Percentiles rank a stretch among this genome's conserved stretches.
phyloP scores from a whole-genome alignment of 2,797 vertebrate genomes.

The Carduelis carduelis region DNA sequence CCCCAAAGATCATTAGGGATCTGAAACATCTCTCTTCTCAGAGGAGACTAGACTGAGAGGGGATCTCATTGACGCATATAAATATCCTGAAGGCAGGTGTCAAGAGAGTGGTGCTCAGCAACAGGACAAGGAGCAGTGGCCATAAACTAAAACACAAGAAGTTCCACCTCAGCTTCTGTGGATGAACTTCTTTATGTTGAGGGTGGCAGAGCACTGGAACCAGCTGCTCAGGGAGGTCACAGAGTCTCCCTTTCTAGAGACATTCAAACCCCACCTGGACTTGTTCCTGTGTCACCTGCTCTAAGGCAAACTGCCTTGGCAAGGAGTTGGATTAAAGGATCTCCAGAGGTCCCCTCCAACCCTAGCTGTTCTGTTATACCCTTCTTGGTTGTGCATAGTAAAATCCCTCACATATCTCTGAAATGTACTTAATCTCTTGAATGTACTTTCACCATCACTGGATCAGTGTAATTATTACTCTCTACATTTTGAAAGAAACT shows the following conservation, averaged over 20 bases:
- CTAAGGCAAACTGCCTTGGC: background rate
- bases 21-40: background rate
- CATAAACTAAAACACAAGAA: background rate
- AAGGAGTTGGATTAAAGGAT: background rate
- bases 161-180: background rate
- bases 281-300: background rate
- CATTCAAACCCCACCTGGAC: background rate
- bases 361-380: background rate
- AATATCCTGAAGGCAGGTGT: background rate
- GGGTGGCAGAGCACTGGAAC: background rate
- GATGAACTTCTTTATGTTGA: background rate
- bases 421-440: background rate
- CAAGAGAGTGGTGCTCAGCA: background rate
- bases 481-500: background rate
- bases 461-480: background rate
- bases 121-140: background rate
- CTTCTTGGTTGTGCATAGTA: background rate
- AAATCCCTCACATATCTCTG: background rate
- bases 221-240: rapidly evolving
- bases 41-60: background rate
- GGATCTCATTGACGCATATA: background rate
- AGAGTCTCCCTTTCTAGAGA: background rate
- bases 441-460: background rate
- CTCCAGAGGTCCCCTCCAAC: background rate
- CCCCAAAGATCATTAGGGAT: no score